Evolutionary conservation across 2,113 vertebrate species (phyloP).

Genomic region (Heterochromis multidens): DNA sequence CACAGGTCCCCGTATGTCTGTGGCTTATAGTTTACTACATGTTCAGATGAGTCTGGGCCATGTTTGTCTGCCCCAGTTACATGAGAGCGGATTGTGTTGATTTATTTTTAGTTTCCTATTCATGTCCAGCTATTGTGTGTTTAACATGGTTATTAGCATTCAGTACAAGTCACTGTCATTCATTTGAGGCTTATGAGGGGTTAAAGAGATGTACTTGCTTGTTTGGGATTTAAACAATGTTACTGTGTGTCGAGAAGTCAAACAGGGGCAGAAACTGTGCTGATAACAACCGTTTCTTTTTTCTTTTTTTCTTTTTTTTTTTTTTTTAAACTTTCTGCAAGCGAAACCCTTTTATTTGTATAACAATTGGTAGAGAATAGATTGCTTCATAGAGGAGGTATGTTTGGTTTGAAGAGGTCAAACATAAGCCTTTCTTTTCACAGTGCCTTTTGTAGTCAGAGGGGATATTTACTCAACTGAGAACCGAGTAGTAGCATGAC

Average conservation of each 20-base stretch:
- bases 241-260: not conserved
- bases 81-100: not conserved
- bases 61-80: not conserved
- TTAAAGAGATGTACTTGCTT: slow-evolving; percentile 1
- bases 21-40: slow-evolving; percentile 75
- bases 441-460: slow-evolving; percentile 73
- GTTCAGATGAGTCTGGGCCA: not conserved
- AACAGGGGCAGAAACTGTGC: not conserved
- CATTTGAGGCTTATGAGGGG: slow-evolving; percentile 15
- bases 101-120: slow-evolving; percentile 30
- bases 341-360: slow-evolving; percentile 39
- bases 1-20: slow-evolving; percentile 26
- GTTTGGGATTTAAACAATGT: not conserved
- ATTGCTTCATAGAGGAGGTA: not conserved
- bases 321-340: slow-evolving; percentile 16
- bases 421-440: slow-evolving; percentile 70
- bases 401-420: slow-evolving; percentile 43
- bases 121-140: not conserved
- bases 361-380: slow-evolving; percentile 8
- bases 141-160: slow-evolving; percentile 3
- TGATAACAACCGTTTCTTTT: slow-evolving; percentile 1
- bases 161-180: slow-evolving; percentile 27
- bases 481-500: slow-evolving; percentile 19
- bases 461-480: slow-evolving; percentile 27
- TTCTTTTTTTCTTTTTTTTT: not conserved